Evolutionary conservation across 2,888 invertebrate genomes (phyloP).

Genomic region (Ectemnius lituratus): DNA sequence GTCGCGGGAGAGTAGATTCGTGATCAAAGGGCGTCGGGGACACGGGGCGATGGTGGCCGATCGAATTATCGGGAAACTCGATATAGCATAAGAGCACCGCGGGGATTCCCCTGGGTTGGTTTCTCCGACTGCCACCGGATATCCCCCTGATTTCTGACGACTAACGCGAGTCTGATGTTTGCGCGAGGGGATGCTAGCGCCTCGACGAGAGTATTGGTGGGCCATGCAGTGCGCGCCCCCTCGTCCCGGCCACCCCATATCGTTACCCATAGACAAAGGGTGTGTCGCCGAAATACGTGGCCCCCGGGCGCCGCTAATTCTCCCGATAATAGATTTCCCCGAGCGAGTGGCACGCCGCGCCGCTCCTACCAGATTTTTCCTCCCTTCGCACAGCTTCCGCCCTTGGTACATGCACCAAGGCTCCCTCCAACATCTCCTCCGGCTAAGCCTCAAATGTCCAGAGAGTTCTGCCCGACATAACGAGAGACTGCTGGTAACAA

Average conservation of each 20-base stretch:
- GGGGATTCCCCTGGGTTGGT: constrained; percentile 62
- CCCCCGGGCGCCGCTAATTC: constrained; percentile 68
- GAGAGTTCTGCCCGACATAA: no score
- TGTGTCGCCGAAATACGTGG: constrained; percentile 59
- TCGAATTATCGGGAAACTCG: constrained; percentile 70
- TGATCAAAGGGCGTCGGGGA: constrained; percentile 30
- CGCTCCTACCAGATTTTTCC: constrained; percentile 35
- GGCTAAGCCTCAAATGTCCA: no score
- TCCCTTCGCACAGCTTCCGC: neutral
- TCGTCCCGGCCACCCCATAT: constrained; percentile 59
- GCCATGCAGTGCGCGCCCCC: constrained; percentile 53
- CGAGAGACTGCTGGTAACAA: no score
- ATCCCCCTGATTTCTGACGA: constrained; percentile 67
- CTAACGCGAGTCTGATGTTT: constrained; percentile 73
- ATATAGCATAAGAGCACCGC: constrained; percentile 52
- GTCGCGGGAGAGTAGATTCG: constrained; percentile 20
- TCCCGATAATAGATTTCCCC: constrained; percentile 70
- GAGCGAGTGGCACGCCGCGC: no score
- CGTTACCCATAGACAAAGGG: constrained; percentile 71
- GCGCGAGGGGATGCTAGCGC: constrained; percentile 55
- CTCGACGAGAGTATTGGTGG: constrained; percentile 33
- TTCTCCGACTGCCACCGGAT: constrained; percentile 72
- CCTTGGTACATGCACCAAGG: no score
- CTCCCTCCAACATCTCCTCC: no score
- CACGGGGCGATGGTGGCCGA: constrained; percentile 47